phyloP scores from a whole-genome alignment of 2,113 vertebrate species.

The Pipa parva region DNA sequence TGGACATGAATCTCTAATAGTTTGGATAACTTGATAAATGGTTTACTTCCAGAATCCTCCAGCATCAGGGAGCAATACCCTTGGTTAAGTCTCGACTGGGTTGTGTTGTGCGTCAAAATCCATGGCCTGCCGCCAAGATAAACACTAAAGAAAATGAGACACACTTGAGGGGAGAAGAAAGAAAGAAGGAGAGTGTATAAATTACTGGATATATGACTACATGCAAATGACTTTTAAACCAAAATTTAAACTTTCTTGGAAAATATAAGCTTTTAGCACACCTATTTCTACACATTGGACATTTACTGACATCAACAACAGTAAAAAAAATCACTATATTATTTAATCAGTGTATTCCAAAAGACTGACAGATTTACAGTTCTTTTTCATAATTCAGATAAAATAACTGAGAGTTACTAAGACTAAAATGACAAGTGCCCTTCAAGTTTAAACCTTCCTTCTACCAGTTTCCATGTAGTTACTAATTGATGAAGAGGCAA shows the following conservation, averaged over 20 bases:
- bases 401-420: too few species aligned
- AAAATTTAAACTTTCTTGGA: not conserved
- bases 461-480: too few species aligned
- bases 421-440: too few species aligned
- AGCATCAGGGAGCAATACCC: not conserved
- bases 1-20: not conserved
- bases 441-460: too few species aligned
- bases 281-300: not conserved
- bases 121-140: slow-evolving; percentile 1
- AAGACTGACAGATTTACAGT: too few species aligned
- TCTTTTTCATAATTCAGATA: too few species aligned
- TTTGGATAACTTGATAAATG: slow-evolving; percentile 9
- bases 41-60: not conserved
- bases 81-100: slow-evolving; percentile 7
- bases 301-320: not conserved
- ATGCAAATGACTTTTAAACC: not conserved
- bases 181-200: slow-evolving; percentile 1
- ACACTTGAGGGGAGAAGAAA: slow-evolving; percentile 14
- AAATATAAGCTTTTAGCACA: too few species aligned
- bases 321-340: too few species aligned
- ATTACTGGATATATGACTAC: not conserved
- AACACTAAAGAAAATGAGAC: slow-evolving; percentile 17
- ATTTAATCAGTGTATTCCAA: too few species aligned
- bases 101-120: slow-evolving; percentile 27
- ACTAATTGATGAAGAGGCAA: too few species aligned